Evolutionary conservation across 92 coral and sea anemone genomes (phyloP).

Genomic region (Nematostella vectensis): DNA sequence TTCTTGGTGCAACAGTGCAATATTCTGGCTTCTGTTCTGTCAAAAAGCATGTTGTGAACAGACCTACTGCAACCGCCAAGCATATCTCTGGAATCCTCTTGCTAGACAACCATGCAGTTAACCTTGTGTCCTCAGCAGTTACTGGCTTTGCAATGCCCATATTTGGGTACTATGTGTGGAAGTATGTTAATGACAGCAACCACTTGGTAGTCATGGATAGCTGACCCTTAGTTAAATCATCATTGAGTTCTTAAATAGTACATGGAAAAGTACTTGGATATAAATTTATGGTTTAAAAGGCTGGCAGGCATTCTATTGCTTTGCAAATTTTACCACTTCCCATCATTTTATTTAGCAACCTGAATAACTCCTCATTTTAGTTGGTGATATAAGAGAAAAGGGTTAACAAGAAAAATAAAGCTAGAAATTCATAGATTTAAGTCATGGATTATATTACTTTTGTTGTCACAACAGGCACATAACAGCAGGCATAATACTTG

Average conservation of each 20-base stretch:
- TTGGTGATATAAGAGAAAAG: too few relatives aligned
- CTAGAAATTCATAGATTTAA: too few relatives aligned
- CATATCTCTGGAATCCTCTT: conserved; percentile 77
- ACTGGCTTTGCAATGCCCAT: conserved; percentile 73
- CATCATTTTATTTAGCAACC: too few relatives aligned
- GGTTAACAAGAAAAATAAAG: too few relatives aligned
- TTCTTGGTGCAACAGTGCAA: conserved; percentile 93
- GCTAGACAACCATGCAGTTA: conserved; percentile 85
- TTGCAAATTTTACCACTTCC: too few relatives aligned
- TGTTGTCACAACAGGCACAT: too few relatives aligned
- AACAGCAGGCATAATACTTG: too few relatives aligned
- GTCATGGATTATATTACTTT: too few relatives aligned
- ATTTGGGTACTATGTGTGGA: conserved; percentile 84
- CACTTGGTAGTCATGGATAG: conserved; percentile 4
- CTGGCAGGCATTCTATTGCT: too few relatives aligned
- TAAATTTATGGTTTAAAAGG: too few relatives aligned
- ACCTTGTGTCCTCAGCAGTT: conserved; percentile 64
- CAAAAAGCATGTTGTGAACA: conserved; percentile 67
- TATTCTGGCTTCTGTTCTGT: conserved; percentile 89
- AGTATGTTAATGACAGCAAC: conserved; percentile 21
- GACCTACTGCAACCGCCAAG: conserved; percentile 53
- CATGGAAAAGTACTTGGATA: too few relatives aligned
- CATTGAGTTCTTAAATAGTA: neutral
- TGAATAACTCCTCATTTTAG: too few relatives aligned
- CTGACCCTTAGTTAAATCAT: conserved; percentile 3